Percentiles rank a stretch among this genome's conserved stretches.
Conservation (phyloP, 2,113 vertebrate genomes). For the Lonchura striata region DNA sequence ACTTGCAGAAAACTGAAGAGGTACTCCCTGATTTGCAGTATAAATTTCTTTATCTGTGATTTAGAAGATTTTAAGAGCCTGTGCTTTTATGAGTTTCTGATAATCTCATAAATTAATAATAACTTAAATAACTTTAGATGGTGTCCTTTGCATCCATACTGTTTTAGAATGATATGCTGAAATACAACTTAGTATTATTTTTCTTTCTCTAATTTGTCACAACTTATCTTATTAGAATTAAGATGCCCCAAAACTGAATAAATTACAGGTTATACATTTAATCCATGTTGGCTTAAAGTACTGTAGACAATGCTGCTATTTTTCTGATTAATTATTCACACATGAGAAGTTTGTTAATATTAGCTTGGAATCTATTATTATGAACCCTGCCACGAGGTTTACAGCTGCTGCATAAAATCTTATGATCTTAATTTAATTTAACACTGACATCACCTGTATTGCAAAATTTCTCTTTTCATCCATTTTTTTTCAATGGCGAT, state of each 20-base stretch:
- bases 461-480: constrained; percentile 45
- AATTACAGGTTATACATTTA: background rate
- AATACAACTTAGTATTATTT: background rate
- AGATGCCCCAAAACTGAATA: background rate
- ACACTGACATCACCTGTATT: constrained; percentile 43
- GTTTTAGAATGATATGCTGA: background rate
- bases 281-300: background rate
- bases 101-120: background rate
- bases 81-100: background rate
- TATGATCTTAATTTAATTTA: constrained; percentile 70
- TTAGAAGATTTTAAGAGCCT: background rate
- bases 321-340: constrained; percentile 19
- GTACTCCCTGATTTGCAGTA: background rate
- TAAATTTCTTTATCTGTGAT: background rate
- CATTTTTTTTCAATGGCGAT: background rate
- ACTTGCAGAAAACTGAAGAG: background rate
- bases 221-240: background rate
- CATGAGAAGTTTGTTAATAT: background rate
- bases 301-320: background rate
- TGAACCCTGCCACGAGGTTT: constrained; percentile 32
- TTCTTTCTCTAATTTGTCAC: background rate
- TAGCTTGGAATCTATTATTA: constrained; percentile 48
- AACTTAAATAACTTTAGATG: background rate
- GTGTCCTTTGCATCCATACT: background rate
- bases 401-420: constrained; percentile 41